These are phyloP conservation scores for Ptyas mucosa DNA, from an alignment of 2,113 vertebrate genomes.

Conservation along the genomic window DNA sequence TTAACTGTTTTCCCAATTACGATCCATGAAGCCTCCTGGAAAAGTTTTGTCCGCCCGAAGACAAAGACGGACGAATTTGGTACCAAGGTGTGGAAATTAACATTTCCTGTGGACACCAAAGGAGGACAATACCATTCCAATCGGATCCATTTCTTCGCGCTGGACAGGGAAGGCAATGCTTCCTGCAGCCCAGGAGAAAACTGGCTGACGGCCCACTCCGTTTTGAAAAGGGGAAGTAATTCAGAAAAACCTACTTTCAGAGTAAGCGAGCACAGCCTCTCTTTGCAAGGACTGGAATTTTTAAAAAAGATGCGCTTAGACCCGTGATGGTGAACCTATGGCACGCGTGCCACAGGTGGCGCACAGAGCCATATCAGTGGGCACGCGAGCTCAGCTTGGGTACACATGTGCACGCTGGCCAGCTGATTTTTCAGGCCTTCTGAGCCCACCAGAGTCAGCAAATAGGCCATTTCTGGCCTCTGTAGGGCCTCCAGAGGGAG, in stretches of 20 bases:
- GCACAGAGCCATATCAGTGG: too few relatives aligned
- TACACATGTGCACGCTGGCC: too few relatives aligned
- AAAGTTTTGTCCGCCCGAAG: constrained; percentile 35
- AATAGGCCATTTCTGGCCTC: too few relatives aligned
- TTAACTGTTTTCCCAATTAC: constrained; percentile 56
- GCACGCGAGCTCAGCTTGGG: too few relatives aligned
- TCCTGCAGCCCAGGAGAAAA: constrained; percentile 28
- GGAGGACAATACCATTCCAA: constrained; percentile 4
- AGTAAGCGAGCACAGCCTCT: not conserved
- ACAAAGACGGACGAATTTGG: not conserved
- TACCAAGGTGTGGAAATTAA: constrained; percentile 40
- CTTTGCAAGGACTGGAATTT: not conserved
- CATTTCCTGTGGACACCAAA: constrained; percentile 47
- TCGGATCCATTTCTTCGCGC: not conserved
- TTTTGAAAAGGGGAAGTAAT: not conserved
- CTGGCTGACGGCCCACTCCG: not conserved
- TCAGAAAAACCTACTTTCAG: not conserved
- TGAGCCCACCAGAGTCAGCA: too few relatives aligned
- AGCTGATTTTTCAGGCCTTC: too few relatives aligned
- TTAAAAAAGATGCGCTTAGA: not conserved
- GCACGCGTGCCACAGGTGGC: too few relatives aligned
- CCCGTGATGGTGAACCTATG: too few relatives aligned
- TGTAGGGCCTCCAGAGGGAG: too few relatives aligned
- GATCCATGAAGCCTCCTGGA: constrained; percentile 30
- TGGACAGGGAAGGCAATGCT: not conserved